Conservation (phyloP, 2,888 invertebrate genomes). For the Fragum fragum region DNA sequence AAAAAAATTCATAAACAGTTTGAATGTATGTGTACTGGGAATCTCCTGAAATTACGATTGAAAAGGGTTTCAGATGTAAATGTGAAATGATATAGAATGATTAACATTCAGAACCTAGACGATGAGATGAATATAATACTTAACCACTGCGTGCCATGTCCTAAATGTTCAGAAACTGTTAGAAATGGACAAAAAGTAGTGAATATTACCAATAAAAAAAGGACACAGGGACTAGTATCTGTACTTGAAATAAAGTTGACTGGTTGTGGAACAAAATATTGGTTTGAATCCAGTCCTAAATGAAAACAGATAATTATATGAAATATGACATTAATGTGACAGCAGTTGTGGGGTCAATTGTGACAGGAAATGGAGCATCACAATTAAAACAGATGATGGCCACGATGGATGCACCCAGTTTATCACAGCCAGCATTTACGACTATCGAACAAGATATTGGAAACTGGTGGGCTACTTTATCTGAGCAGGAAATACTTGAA, state of each 20-base stretch:
- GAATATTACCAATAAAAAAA: not conserved
- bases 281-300: slow-evolving; percentile 23
- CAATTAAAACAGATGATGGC: slow-evolving; percentile 47
- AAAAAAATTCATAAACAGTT: not conserved
- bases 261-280: slow-evolving; percentile 6
- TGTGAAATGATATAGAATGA: slow-evolving; percentile 18
- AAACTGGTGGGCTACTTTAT: slow-evolving; percentile 36
- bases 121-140: not conserved
- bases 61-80: slow-evolving; percentile 7
- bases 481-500: slow-evolving; percentile 36
- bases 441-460: slow-evolving; percentile 40
- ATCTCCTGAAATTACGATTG: not conserved
- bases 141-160: not conserved
- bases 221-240: slow-evolving; percentile 22
- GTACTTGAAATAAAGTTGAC: not conserved
- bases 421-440: slow-evolving; percentile 35
- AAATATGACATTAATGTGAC: slow-evolving; percentile 58
- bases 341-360: slow-evolving; percentile 57
- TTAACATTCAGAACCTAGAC: not conserved
- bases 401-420: slow-evolving; percentile 44
- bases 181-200: not conserved
- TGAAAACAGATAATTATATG: slow-evolving; percentile 3
- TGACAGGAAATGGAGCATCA: slow-evolving; percentile 46
- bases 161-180: not conserved
- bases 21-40: not conserved